These are phyloP conservation scores for Anguilla japonica DNA, from an alignment of 2,113 vertebrate species.

Conservation along the genomic window DNA sequence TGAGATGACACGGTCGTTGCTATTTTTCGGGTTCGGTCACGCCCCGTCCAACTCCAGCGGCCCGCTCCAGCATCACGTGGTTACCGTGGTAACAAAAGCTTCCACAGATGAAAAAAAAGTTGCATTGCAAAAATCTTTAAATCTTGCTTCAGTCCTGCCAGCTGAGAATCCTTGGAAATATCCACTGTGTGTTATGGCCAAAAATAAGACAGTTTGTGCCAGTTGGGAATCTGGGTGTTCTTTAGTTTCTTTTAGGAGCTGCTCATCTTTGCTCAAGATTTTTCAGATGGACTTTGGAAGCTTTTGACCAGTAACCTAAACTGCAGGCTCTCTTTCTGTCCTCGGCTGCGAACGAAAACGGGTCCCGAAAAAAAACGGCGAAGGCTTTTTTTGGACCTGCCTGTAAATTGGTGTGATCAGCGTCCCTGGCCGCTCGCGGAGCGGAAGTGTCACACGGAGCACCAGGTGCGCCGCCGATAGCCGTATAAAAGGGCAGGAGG, in stretches of 20 bases:
- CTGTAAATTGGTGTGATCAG: slow-evolving; percentile 7
- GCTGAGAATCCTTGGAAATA: not conserved
- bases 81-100: not conserved
- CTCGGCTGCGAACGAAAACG: not conserved
- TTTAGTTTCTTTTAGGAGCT: not conserved
- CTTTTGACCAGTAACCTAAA: not conserved
- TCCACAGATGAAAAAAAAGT: not conserved
- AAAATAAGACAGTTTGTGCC: not conserved
- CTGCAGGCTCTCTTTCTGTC: not conserved
- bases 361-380: not conserved
- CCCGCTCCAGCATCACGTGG: not conserved
- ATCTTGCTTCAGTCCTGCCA: not conserved
- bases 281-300: not conserved
- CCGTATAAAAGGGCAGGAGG: not conserved
- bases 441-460: not conserved
- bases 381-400: not conserved
- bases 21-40: not conserved
- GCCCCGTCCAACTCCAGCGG: not conserved
- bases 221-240: not conserved
- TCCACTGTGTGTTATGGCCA: not conserved
- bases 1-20: not conserved
- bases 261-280: not conserved
- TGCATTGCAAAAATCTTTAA: not conserved
- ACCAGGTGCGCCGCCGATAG: not conserved
- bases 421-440: not conserved